Conservation (phyloP, 2,113 vertebrate genomes). For the Syrmaticus mikado region DNA sequence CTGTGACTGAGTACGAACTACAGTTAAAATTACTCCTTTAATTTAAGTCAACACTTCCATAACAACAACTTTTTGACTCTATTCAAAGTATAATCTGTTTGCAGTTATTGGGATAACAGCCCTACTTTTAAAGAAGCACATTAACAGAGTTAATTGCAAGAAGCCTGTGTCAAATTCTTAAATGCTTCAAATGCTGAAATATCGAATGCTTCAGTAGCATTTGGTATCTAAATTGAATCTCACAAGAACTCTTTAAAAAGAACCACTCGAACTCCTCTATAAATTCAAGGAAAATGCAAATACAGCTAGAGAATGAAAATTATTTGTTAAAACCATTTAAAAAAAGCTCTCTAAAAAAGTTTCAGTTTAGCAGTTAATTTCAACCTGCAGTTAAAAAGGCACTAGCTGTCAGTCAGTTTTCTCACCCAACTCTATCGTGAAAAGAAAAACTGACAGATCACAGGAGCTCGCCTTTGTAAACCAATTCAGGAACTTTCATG, state of each 20-base stretch:
- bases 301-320: constrained; percentile 2
- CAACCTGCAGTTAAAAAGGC: constrained; percentile 83
- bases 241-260: background rate
- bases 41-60: background rate
- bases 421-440: constrained; percentile 82
- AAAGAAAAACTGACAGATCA: constrained; percentile 97
- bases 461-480: constrained; percentile 96
- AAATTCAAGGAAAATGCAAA: background rate
- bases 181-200: constrained; percentile 45
- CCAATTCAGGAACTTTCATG: constrained; percentile 99
- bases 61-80: background rate
- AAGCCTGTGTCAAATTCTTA: constrained; percentile 47
- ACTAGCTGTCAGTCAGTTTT: constrained; percentile 91
- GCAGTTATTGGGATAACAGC: background rate
- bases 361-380: constrained; percentile 79
- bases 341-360: constrained; percentile 65
- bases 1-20: constrained; percentile 44
- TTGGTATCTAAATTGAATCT: background rate
- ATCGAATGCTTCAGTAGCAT: background rate
- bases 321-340: background rate
- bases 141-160: constrained; percentile 36
- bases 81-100: background rate
- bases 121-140: constrained; percentile 21
- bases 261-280: background rate
- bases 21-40: constrained; percentile 56